Conservation (phyloP, 2,797 vertebrate genomes). For the Eulemur mongoz region DNA sequence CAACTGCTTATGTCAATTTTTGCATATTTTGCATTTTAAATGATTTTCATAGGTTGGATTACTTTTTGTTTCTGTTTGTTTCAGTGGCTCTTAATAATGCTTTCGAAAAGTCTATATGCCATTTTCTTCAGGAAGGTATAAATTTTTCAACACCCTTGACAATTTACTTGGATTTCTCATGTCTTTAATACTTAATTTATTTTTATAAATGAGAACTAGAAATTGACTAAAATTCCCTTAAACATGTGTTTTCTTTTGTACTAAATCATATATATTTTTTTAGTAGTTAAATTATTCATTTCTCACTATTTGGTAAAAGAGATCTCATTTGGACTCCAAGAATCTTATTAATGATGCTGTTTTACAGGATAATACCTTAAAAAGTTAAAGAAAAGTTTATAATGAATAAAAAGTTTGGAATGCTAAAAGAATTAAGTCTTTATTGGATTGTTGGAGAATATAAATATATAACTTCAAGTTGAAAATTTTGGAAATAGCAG, state of each 20-base stretch:
- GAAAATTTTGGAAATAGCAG: background rate
- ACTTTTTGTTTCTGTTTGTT: background rate
- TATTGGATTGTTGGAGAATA: background rate
- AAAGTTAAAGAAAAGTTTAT: background rate
- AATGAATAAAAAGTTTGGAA: background rate
- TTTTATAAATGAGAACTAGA: slow-evolving; percentile 27
- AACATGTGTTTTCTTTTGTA: background rate
- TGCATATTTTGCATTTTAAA: background rate
- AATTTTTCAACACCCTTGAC: background rate
- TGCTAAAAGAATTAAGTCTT: background rate
- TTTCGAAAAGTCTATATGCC: background rate
- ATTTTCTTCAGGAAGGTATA: background rate
- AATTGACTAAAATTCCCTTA: background rate
- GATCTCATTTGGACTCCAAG: slow-evolving; percentile 13
- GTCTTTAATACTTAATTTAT: background rate
- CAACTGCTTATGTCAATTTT: background rate
- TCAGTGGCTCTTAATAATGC: background rate
- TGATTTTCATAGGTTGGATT: background rate
- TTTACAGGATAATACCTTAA: slow-evolving; percentile 4
- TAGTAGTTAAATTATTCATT: background rate
- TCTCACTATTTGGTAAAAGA: slow-evolving; percentile 2
- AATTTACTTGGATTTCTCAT: slow-evolving; percentile 16
- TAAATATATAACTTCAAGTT: background rate
- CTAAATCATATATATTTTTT: background rate
- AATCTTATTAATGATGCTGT: background rate